Percentiles rank a stretch among this genome's conserved stretches.
phyloP scores from a whole-genome alignment of 2,888 invertebrate genomes.

The Apamea anceps region DNA sequence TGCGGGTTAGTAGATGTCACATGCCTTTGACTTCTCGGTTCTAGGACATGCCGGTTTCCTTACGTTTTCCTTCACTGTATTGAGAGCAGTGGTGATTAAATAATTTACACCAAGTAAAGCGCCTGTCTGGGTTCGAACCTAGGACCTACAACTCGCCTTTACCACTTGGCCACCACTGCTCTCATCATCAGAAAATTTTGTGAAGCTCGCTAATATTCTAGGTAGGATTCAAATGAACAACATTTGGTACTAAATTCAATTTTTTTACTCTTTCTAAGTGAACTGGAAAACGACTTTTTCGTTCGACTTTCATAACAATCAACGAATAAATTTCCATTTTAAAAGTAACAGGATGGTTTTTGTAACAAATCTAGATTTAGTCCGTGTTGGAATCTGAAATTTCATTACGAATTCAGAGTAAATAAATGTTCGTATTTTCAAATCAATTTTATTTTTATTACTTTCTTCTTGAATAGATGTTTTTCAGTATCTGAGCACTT shows the following conservation, averaged over 20 bases:
- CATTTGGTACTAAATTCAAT: background rate
- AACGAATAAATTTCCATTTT: conserved; percentile 36
- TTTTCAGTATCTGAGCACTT: background rate
- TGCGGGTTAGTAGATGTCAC: too few relatives aligned
- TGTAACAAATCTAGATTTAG: conserved; percentile 10
- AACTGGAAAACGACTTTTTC: conserved; percentile 22
- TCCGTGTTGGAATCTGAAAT: conserved; percentile 16
- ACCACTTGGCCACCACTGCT: too few relatives aligned
- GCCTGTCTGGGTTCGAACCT: too few relatives aligned
- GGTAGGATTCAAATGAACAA: conserved; percentile 3
- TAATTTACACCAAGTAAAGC: too few relatives aligned
- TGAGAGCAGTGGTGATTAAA: too few relatives aligned
- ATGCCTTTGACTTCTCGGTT: too few relatives aligned
- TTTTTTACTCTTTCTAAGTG: conserved; percentile 13
- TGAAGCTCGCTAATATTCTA: conserved; percentile 7
- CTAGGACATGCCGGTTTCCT: too few relatives aligned
- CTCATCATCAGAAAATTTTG: background rate
- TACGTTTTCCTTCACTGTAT: too few relatives aligned
- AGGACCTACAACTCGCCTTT: too few relatives aligned
- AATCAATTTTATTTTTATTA: conserved; percentile 22
- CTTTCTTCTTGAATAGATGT: background rate
- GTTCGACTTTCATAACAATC: conserved; percentile 38
- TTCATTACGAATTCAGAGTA: conserved; percentile 18
- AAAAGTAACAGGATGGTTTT: conserved; percentile 4
- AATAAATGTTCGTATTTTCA: background rate